These are phyloP conservation scores for Otis tarda DNA, from an alignment of 2,113 vertebrate species.

Conservation along the genomic window DNA sequence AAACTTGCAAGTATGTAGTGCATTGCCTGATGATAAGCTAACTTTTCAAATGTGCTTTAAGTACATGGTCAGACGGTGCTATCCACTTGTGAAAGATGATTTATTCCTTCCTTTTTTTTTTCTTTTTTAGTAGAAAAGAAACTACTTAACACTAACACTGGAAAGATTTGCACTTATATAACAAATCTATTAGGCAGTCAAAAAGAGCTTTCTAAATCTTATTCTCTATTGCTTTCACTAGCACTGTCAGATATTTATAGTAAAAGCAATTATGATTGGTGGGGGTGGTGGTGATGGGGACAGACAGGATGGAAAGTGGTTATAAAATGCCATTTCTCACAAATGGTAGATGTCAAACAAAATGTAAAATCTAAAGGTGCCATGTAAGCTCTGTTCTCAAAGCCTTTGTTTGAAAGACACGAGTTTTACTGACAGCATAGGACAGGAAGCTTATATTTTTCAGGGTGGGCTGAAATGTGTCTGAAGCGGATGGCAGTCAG, in stretches of 20 bases:
- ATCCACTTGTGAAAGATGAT: neutral
- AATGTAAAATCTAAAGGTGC: conserved; percentile 47
- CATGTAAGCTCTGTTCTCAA: conserved; percentile 15
- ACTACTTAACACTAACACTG: neutral
- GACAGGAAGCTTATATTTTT: conserved; percentile 31
- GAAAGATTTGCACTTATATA: neutral
- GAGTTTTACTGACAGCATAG: conserved; percentile 26
- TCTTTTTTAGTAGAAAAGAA: neutral
- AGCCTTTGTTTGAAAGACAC: conserved; percentile 23
- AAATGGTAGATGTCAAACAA: conserved; percentile 54
- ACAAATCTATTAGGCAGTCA: conserved; percentile 8
- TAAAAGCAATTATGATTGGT: conserved; percentile 50
- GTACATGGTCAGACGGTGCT: neutral
- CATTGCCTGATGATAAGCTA: neutral
- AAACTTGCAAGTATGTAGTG: neutral
- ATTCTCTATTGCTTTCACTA: conserved; percentile 9
- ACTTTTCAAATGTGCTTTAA: neutral
- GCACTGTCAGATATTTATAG: conserved; percentile 50
- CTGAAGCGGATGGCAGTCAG: conserved; percentile 14
- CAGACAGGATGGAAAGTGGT: conserved; percentile 25
- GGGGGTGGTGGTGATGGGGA: conserved; percentile 29
- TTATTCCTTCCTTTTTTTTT: neutral
- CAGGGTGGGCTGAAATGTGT: conserved; percentile 32
- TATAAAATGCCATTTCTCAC: conserved; percentile 25
- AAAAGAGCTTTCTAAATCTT: conserved; percentile 19